Percentiles rank a stretch among this genome's conserved stretches.
Conservation (phyloP, 2,888 invertebrate genomes). For the Drosophila kokeensis region DNA sequence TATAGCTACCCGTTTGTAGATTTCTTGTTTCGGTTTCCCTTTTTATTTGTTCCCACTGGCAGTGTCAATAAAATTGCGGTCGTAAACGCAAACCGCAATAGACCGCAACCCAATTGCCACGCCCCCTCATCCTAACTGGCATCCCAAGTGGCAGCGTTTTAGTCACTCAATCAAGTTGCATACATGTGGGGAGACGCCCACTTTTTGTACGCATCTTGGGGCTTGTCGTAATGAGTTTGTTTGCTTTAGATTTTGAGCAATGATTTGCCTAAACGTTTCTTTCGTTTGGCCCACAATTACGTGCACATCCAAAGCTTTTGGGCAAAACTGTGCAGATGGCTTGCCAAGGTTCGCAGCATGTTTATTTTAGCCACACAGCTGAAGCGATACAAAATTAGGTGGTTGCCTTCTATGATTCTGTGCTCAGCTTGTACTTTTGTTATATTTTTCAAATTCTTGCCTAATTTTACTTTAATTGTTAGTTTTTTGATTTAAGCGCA, state of each 20-base stretch:
- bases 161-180: slow-evolving; percentile 76
- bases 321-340: neutral
- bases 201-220: slow-evolving; percentile 7
- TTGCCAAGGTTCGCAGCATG: neutral
- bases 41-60: slow-evolving; percentile 70
- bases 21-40: slow-evolving; percentile 7
- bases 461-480: neutral
- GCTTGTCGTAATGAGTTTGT: slow-evolving; percentile 68
- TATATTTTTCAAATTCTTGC: neutral
- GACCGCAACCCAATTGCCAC: slow-evolving; percentile 31
- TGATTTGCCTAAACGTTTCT: slow-evolving; percentile 70
- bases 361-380: slow-evolving; percentile 8
- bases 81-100: slow-evolving; percentile 66
- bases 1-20: slow-evolving; percentile 29
- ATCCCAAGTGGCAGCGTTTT: slow-evolving; percentile 32
- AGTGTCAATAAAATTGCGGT: slow-evolving; percentile 78
- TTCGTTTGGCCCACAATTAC: slow-evolving; percentile 24
- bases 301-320: slow-evolving; percentile 2
- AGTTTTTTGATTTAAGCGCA: neutral
- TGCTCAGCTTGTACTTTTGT: neutral
- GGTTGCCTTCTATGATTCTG: neutral
- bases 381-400: neutral
- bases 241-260: slow-evolving; percentile 61
- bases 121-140: slow-evolving; percentile 24
- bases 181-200: slow-evolving; percentile 16